Percentiles rank a stretch among this genome's conserved stretches.
Evolutionary conservation across 2,888 invertebrate species (phyloP).

Genomic region (Trimorus sp.): DNA sequence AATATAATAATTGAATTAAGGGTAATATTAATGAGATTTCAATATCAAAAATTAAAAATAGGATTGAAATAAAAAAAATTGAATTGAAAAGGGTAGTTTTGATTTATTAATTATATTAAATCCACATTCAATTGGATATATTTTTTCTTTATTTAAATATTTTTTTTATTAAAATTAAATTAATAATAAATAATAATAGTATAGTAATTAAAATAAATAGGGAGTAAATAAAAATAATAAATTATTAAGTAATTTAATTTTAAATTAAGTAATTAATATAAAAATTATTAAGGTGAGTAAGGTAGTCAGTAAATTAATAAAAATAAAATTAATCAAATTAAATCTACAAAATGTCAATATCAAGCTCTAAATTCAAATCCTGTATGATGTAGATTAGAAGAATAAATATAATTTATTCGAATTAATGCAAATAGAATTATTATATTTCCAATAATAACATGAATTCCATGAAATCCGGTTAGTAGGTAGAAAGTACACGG

Average conservation of each 20-base stretch:
- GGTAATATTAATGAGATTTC: conserved; percentile 87
- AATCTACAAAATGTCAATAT: conserved; percentile 88
- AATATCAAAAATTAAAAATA: conserved; percentile 89
- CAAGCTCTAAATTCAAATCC: conserved; percentile 87
- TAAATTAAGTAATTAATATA: too few relatives aligned
- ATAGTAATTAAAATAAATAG: conserved; percentile 74
- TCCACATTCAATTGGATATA: conserved; percentile 85
- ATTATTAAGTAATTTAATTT: not conserved
- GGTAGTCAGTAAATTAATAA: conserved; percentile 88
- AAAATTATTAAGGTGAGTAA: conserved; percentile 67
- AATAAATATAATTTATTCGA: conserved; percentile 54
- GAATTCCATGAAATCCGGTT: conserved; percentile 88
- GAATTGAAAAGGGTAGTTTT: conserved; percentile 83
- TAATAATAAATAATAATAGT: conserved; percentile 12
- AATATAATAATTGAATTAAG: conserved; percentile 80
- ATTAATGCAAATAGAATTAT: conserved; percentile 45
- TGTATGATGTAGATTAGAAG: conserved; percentile 78
- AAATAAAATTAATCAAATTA: conserved; percentile 84
- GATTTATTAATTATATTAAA: conserved; percentile 81
- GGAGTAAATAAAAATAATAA: conserved; percentile 64
- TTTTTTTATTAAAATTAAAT: conserved; percentile 51
- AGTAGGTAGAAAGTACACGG: too few relatives aligned
- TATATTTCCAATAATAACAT: conserved; percentile 69
- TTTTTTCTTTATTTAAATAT: conserved; percentile 84
- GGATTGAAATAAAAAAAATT: conserved; percentile 86